Percentiles rank a stretch among this genome's conserved stretches.
These are phyloP conservation scores for Athalia rosae DNA, from an alignment of 2,888 invertebrate species.

Conservation along the genomic window DNA sequence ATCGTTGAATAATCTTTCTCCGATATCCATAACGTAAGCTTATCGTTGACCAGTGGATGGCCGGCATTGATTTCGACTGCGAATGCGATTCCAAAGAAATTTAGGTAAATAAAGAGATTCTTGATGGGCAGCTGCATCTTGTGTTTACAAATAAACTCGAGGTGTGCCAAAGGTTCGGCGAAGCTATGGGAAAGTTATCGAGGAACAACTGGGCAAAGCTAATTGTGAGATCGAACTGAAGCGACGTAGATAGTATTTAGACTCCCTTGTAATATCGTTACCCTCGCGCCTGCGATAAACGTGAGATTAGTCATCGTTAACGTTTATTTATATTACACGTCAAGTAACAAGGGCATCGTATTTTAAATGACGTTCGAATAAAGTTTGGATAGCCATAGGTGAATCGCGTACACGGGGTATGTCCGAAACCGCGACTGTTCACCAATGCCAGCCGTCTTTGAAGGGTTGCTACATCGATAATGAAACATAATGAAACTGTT, in stretches of 20 bases:
- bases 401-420: background rate
- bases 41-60: background rate
- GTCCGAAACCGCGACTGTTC: background rate
- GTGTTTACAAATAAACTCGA: background rate
- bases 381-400: background rate
- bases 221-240: constrained; percentile 15
- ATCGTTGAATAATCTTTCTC: constrained; percentile 54
- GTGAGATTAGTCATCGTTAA: background rate
- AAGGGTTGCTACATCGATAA: background rate
- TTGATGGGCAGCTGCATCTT: background rate
- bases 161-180: background rate
- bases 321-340: background rate
- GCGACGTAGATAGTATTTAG: background rate
- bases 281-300: background rate
- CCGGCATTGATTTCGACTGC: background rate
- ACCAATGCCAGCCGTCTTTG: too few species aligned
- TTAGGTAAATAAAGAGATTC: background rate
- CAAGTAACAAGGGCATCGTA: background rate
- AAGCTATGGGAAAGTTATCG: constrained; percentile 19
- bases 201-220: background rate
- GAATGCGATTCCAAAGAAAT: constrained; percentile 27
- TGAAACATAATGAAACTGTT: too few species aligned
- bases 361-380: background rate
- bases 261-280: background rate
- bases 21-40: constrained; percentile 56